A percentile compares a stretch with the other conserved stretches of the same genome.
phyloP scores from a whole-genome alignment of 2,113 vertebrate genomes.

The Aptenodytes forsteri region DNA sequence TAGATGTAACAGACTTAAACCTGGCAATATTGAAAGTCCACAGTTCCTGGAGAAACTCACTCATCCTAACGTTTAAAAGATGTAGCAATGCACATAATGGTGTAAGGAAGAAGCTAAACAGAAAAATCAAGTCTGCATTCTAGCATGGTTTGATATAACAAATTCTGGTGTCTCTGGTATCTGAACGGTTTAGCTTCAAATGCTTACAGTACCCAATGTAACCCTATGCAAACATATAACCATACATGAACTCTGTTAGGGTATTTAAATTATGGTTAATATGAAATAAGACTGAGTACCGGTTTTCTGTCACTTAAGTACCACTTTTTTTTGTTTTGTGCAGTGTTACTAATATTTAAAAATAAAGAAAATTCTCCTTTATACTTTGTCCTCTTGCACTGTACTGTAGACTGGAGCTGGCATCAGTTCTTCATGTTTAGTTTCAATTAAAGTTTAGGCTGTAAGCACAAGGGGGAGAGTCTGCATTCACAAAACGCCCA shows the following conservation, averaged over 20 bases:
- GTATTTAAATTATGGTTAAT: constrained; percentile 29
- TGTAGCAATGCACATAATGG: background rate
- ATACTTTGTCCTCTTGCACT: constrained; percentile 38
- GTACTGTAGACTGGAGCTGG: background rate
- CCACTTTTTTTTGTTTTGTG: constrained; percentile 48
- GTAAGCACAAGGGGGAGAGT: background rate
- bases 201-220: constrained; percentile 21
- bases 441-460: background rate
- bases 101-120: constrained; percentile 5
- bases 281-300: background rate
- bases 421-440: background rate
- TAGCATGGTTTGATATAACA: background rate
- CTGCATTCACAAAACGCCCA: background rate
- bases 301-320: constrained; percentile 40
- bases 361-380: constrained; percentile 51
- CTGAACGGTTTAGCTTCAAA: background rate
- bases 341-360: constrained; percentile 46
- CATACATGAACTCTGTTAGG: background rate
- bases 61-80: background rate
- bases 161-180: constrained; percentile 5
- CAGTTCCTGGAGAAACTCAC: background rate
- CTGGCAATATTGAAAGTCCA: constrained; percentile 20
- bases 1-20: background rate
- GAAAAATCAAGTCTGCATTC: background rate
- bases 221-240: constrained; percentile 34